Base-by-base conservation (phyloP, 1,140 invertebrate species). In the Drosophila sucinea region DNA sequence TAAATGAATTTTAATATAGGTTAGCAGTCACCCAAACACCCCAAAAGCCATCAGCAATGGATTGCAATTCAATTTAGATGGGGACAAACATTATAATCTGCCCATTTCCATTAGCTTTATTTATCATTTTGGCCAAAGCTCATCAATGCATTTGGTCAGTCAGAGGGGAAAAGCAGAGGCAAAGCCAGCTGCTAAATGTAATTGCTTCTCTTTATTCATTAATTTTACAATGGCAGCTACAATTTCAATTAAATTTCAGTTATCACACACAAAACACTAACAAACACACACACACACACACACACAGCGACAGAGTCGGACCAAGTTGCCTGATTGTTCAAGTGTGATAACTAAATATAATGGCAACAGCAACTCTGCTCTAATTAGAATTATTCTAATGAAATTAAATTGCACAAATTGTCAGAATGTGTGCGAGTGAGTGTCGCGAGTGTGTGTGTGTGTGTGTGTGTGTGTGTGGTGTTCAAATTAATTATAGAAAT, bases 301-400 rank as follows among this genome's bases (percentile, higher is more conserved):
- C 41, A 27, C 35, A 57, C 17, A 17, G 17, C 17, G 17, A 17
- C 17, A 17, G 17, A 60, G 58, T 54, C 23, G 61, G 41, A 67
- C 77, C 70, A 67, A 60, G 63, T 55, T 32, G 65, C 61, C 61
- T 67, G 81, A 85, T 86, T 69, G 82, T 65, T 55, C 47, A 66
- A 6, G 47, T 47, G 55, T 69, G 82, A 86, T 86, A 87, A 62
- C 33, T 27, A 27, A 51, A 51, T 51, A 27, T 51, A 51, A 51
- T 51, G 23, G 51, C 69, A 67, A 30, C 60, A 69, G 41, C 79
- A 78, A 60, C 83, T 79, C 82, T 77, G 78, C 77, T 79, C 83
- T 90, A 90, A 90, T 90, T 90, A 90, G 89, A 90, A 90, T 90
- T 89, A 90, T 90, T 82, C 87, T 90, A 90, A 90, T 90, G 87